phyloP scores from a whole-genome alignment of 1,140 invertebrate species.

The Neotoxoptera formosana region DNA sequence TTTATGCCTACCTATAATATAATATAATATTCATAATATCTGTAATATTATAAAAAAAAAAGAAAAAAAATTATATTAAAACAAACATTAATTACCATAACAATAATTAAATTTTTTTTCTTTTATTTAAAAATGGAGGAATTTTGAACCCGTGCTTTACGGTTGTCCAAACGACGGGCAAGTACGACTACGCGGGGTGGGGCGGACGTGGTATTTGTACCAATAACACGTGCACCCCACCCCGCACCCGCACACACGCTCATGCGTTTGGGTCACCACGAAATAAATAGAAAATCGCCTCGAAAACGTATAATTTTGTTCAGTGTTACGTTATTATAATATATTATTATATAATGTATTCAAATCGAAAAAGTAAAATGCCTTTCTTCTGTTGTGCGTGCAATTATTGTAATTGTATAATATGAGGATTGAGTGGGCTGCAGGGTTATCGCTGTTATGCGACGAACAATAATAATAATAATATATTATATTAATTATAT shows the following conservation, averaged over 20 bases:
- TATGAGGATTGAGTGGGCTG: background rate
- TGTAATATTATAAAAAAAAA: constrained; percentile 19
- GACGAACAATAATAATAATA: constrained; percentile 1
- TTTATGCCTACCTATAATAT: constrained; percentile 22
- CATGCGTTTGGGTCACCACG: background rate
- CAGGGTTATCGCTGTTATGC: background rate
- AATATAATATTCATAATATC: constrained; percentile 17
- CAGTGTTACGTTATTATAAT: background rate
- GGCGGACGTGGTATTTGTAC: background rate
- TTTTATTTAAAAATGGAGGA: constrained; percentile 48
- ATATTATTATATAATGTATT: background rate
- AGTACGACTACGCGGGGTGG: background rate
- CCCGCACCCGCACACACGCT: background rate
- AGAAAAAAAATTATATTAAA: background rate
- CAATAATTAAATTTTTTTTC: constrained; percentile 27
- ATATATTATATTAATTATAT: background rate
- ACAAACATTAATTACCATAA: constrained; percentile 26
- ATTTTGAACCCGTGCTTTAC: constrained; percentile 57
- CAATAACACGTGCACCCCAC: background rate
- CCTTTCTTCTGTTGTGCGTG: constrained; percentile 34
- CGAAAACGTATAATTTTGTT: constrained; percentile 39
- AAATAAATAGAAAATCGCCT: constrained; percentile 45
- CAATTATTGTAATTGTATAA: background rate
- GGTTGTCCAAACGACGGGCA: constrained; percentile 29
- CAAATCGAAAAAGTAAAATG: constrained; percentile 11